These are phyloP conservation scores for Microcaecilia unicolor DNA, from an alignment of 2,797 vertebrate genomes.

Conservation along the genomic window DNA sequence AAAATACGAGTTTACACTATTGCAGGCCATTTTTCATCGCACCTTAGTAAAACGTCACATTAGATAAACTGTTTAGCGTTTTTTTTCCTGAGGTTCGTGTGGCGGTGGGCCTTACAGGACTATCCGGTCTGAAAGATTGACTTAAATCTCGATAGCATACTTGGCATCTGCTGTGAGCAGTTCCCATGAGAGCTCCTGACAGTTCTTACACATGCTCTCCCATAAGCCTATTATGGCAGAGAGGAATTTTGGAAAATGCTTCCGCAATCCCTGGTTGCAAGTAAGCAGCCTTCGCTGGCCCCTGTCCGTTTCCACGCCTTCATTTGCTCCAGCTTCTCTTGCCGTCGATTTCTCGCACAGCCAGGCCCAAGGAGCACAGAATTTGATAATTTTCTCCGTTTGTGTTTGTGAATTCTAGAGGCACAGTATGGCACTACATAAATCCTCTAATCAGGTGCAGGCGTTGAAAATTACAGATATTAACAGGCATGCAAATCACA, in stretches of 20 bases:
- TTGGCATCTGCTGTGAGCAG: no score
- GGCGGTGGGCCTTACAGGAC: no score
- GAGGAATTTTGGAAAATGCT: neutral
- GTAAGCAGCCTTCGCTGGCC: neutral
- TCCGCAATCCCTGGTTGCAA: no score
- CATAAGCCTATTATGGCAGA: neutral
- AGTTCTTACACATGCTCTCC: neutral
- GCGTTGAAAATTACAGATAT: conserved; percentile 6
- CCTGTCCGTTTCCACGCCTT: neutral
- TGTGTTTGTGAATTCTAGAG: conserved; percentile 1
- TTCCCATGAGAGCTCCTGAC: neutral
- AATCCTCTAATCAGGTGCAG: conserved; percentile 14
- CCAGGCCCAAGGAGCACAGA: neutral
- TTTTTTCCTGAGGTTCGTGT: no score
- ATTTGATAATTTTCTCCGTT: neutral
- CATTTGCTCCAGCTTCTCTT: neutral
- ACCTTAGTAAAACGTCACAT: no score
- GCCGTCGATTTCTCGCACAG: no score
- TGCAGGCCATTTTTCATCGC: no score
- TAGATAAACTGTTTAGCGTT: no score
- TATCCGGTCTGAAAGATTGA: no score
- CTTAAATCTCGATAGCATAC: no score
- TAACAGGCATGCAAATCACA: conserved; percentile 9
- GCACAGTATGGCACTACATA: neutral
- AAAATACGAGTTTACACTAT: no score